These are phyloP conservation scores for Epinephelus coioides DNA, from an alignment of 2,797 vertebrate species.

Conservation along the genomic window DNA sequence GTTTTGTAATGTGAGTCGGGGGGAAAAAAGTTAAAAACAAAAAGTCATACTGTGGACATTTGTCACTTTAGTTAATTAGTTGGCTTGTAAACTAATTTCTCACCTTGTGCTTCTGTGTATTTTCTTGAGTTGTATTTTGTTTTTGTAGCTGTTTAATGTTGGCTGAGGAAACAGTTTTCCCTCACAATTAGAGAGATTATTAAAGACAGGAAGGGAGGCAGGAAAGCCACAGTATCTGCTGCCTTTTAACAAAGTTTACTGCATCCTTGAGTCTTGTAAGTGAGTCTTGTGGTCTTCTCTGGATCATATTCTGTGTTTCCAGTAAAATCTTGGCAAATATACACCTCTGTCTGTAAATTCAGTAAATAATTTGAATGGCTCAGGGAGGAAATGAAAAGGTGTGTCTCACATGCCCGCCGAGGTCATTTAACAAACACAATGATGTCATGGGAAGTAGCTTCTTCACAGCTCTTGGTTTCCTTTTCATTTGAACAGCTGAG, in stretches of 20 bases:
- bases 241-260: not conserved
- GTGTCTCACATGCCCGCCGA: conserved; percentile 75
- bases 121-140: not conserved
- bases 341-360: conserved; percentile 37
- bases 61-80: not conserved
- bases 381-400: conserved; percentile 78
- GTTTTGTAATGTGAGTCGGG: no score
- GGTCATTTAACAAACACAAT: conserved; percentile 78
- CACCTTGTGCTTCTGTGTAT: no score
- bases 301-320: conserved; percentile 27
- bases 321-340: conserved; percentile 50
- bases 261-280: not conserved
- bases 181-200: not conserved
- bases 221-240: not conserved
- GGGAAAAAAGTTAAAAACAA: no score
- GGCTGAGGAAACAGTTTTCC: not conserved
- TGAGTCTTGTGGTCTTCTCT: not conserved
- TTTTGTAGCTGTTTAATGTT: not conserved
- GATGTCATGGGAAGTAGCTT: conserved; percentile 84
- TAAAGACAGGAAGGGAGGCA: not conserved
- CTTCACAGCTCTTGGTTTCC: conserved; percentile 74
- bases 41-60: not conserved
- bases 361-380: conserved; percentile 47
- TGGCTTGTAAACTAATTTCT: not conserved
- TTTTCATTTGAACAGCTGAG: conserved; percentile 71